Evolutionary conservation across 2,888 invertebrate genomes (phyloP).

Genomic region (Heteromurus nitidus): DNA sequence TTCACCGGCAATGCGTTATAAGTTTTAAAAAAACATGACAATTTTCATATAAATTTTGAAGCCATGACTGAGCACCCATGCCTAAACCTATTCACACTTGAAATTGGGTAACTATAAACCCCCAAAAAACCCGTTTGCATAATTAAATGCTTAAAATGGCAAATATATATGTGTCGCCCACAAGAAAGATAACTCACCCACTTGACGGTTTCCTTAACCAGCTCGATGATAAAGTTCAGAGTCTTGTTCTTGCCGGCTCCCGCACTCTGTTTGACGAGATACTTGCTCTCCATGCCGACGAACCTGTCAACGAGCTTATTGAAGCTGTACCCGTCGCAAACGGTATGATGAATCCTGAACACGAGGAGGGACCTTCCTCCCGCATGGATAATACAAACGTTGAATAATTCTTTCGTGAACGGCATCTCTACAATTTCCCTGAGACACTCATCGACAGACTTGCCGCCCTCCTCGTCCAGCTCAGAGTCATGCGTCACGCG

Average conservation of each 20-base stretch:
- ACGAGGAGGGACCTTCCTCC: slow-evolving; percentile 68
- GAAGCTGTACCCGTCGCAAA: slow-evolving; percentile 72
- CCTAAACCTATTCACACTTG: no score
- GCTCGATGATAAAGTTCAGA: neutral
- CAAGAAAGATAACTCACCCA: slow-evolving; percentile 7
- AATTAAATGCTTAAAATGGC: neutral
- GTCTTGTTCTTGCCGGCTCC: neutral
- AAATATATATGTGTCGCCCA: slow-evolving; percentile 1
- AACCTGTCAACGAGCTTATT: slow-evolving; percentile 71
- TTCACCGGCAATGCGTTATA: no score
- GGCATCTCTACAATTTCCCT: slow-evolving; percentile 58
- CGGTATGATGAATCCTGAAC: slow-evolving; percentile 70
- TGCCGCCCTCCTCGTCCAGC: slow-evolving; percentile 32
- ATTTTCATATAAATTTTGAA: no score
- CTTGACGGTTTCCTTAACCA: slow-evolving; percentile 35
- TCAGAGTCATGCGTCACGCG: slow-evolving; percentile 57
- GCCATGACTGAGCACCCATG: no score
- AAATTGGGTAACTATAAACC: no score
- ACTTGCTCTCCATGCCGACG: slow-evolving; percentile 63
- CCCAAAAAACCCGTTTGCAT: no score
- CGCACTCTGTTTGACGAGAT: slow-evolving; percentile 65
- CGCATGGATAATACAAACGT: slow-evolving; percentile 53
- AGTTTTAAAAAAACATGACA: no score
- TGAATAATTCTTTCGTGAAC: slow-evolving; percentile 59
- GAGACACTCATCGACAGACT: slow-evolving; percentile 62